phyloP scores from a whole-genome alignment of 2,113 vertebrate genomes.

The Centropus bengalensis region DNA sequence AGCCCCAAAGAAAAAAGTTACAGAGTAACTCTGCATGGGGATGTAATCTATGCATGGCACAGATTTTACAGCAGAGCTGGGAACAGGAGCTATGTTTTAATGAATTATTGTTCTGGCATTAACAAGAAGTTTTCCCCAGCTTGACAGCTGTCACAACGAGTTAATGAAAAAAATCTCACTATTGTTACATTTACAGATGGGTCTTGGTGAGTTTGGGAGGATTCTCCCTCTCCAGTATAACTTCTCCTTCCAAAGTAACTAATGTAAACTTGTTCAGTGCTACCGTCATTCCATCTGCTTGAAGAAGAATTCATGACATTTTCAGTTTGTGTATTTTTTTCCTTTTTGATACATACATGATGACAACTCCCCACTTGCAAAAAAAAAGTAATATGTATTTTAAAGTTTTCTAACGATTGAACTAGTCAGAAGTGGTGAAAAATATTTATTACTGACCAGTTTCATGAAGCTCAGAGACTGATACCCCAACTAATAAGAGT shows the following conservation, averaged over 20 bases:
- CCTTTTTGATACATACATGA: background rate
- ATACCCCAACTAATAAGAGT: background rate
- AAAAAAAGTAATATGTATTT: background rate
- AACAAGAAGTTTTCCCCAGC: constrained; percentile 26
- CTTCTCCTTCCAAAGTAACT: constrained; percentile 41
- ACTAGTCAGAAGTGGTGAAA: background rate
- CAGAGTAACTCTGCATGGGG: background rate
- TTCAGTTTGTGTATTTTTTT: constrained; percentile 35
- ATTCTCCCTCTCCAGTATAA: constrained; percentile 20
- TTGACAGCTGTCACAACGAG: constrained; percentile 52
- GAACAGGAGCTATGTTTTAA: constrained; percentile 24
- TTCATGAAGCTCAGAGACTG: background rate
- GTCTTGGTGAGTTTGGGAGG: background rate
- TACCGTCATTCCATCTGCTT: constrained; percentile 21
- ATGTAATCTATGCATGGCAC: background rate
- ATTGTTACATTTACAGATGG: background rate
- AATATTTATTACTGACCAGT: background rate
- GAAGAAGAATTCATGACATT: constrained; percentile 1
- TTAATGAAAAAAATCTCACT: constrained; percentile 15
- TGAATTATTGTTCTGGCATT: constrained; percentile 27
- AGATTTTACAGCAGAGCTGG: background rate
- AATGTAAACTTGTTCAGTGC: constrained; percentile 16
- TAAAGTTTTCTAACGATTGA: background rate
- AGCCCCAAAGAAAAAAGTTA: background rate
- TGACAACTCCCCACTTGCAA: background rate